Evolutionary conservation across 2,888 invertebrate genomes (phyloP), one percentile per base, ranked within the genome.

Genomic region (Diaperis boleti): DNA sequence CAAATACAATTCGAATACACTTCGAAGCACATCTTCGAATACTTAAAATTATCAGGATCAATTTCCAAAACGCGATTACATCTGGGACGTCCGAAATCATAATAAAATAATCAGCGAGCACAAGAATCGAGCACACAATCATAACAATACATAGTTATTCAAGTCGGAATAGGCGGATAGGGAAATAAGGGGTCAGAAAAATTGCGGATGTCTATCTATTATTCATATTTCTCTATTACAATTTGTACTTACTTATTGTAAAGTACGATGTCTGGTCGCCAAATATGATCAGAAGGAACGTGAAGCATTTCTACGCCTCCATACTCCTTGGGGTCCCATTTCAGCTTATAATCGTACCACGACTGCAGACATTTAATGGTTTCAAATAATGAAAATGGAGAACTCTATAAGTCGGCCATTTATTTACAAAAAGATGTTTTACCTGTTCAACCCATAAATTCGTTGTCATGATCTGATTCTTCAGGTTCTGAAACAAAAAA

Each of bases 391-490:
- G 11, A 44, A 42, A 26, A 26, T 26, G 26, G 26, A 26, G 10
- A 11, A 3, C 11, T 20, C 14, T 29, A n/a, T n/a, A n/a, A n/a
- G n/a, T n/a, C n/a, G n/a, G n/a, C n/a, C n/a, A n/a, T n/a, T n/a
- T n/a, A n/a, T n/a, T 22, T 4, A 29, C n/a, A 20, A 22, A 22
- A 22, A 22, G 7, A 22, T 22, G 7, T 4, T 17, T 35, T 47
- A 91, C 91, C 86, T 91, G 91, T 82, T 94, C 93, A 73, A 96
- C 92, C 95, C 95, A 96, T 55, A 96, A 87, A 81, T 95, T 96
- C 52, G 95, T 94, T 69, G 95, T 95, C 94, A 96, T 94, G 79
- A 96, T 95, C 85, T 96, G 95, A 82, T 95, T 95, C 85, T 95
- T 95, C 79, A 96, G 87, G 83, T 95, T 96, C 96, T 96, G 88